Conservation (phyloP, 2,113 vertebrate species). For the Artemisiospiza belli region DNA sequence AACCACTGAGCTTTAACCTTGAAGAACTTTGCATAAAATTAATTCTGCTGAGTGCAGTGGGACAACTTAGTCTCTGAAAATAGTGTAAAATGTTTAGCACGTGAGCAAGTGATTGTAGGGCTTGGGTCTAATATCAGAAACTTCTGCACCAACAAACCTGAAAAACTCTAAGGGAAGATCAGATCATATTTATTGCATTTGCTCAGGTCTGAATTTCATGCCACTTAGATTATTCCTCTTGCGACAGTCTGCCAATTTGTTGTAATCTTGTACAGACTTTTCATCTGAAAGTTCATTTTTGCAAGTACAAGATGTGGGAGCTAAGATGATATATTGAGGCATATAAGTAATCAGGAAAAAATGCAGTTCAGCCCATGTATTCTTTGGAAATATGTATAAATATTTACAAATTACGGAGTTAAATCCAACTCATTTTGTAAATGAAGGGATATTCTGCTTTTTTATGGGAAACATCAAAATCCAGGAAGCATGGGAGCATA, state of each 20-base stretch:
- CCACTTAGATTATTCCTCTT: conserved; percentile 8
- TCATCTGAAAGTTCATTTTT: conserved; percentile 68
- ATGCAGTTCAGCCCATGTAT: conserved; percentile 72
- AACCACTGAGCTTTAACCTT: neutral
- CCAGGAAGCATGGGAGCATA: conserved; percentile 49
- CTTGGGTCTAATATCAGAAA: neutral
- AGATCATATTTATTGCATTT: neutral
- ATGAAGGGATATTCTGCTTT: conserved; percentile 70
- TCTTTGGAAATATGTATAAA: conserved; percentile 78
- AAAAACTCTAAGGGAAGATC: neutral
- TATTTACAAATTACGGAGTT: conserved; percentile 77
- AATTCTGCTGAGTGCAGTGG: neutral
- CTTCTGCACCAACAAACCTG: neutral
- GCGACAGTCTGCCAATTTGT: conserved; percentile 11
- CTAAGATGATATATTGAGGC: conserved; percentile 71
- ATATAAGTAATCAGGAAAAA: conserved; percentile 75
- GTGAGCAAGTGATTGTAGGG: neutral
- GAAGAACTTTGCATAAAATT: neutral
- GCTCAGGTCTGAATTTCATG: conserved; percentile 17
- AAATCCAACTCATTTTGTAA: conserved; percentile 75
- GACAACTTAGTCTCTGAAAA: neutral
- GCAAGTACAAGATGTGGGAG: conserved; percentile 65
- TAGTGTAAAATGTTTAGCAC: neutral
- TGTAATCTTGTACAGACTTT: conserved; percentile 52
- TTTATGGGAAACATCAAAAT: conserved; percentile 62